These are phyloP conservation scores for Brachyrhaphis roseni DNA, from an alignment of 2,797 vertebrate genomes.

Conservation along the genomic window DNA sequence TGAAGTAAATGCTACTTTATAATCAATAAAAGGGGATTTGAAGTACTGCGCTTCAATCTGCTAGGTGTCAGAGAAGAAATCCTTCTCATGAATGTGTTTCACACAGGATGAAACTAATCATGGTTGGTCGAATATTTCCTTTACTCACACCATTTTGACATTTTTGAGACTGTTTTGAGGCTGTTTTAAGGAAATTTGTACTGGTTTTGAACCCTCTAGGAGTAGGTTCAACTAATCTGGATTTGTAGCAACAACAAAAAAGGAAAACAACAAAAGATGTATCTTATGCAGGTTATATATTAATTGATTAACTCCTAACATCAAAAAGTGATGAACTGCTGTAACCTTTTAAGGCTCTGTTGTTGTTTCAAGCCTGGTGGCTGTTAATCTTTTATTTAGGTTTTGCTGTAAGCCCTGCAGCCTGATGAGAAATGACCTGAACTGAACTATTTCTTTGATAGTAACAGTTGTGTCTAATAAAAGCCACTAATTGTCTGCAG, in stretches of 20 bases:
- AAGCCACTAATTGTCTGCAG: not conserved
- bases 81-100: not conserved
- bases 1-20: not conserved
- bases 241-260: not conserved
- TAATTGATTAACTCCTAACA: not conserved
- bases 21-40: not conserved
- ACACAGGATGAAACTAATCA: not conserved
- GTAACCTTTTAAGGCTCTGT: not conserved
- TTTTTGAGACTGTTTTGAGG: too few species aligned
- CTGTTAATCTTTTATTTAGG: conserved; percentile 1
- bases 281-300: not conserved
- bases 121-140: not conserved
- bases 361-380: not conserved
- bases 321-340: not conserved
- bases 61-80: not conserved
- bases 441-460: not conserved
- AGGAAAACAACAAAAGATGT: not conserved
- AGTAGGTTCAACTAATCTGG: not conserved
- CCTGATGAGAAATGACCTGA: not conserved
- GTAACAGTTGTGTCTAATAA: not conserved
- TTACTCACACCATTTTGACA: too few species aligned
- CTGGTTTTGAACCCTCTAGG: not conserved
- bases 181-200: not conserved
- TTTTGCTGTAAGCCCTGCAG: not conserved
- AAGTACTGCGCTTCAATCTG: not conserved